Base-by-base conservation (phyloP, 2,797 vertebrate species). In the Furcifer pardalis region DNA sequence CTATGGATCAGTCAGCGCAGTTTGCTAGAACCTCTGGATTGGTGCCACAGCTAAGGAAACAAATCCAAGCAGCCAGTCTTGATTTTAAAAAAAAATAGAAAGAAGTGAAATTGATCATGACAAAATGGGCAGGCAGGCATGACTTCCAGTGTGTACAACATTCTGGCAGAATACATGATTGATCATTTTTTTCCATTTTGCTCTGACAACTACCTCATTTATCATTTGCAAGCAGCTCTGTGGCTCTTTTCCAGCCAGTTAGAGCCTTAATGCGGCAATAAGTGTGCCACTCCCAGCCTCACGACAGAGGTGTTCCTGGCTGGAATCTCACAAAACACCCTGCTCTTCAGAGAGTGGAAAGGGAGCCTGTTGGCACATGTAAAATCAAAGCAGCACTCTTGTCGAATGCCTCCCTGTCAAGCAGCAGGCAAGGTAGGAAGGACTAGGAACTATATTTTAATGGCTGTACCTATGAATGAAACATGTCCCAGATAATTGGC, bases 161-260 rank as follows among this genome's bases (percentile, higher is more conserved):
- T 42, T 12, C 75, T 82, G 88, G 76, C 49, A 74, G 59, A 37
- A 7, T 6, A 12, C 9, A 30, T 4, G 35, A 66, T 66, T 75
- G 84, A 85, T 85, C 1, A 77, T 90, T 91, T 89, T 84, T 71
- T 89, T 82, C 89, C 79, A 46, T 65, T 89, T 93, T 88, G 79
- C 76, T 89, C 30, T 30, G 77, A 86, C 84, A 83, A 79, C 60
- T 77, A 87, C 89, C 89, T 79, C 37, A 32, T 88, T 95, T 94
- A 87, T 92, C 78, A 83, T 42, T 86, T 83, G 40, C 73, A 88
- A 85, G 81, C 72, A n/a, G 91, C 92, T 90, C 15, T 0, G 2
- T 89, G 91, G 86, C 79, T 93, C 84, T 87, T 66, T 81, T 94
- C 85, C 69, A 52, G 78, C 87, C 91, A 83, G 83, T 89, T 69